phyloP scores from a whole-genome alignment of 2,888 invertebrate species.

The Pyrrhosoma nymphula region DNA sequence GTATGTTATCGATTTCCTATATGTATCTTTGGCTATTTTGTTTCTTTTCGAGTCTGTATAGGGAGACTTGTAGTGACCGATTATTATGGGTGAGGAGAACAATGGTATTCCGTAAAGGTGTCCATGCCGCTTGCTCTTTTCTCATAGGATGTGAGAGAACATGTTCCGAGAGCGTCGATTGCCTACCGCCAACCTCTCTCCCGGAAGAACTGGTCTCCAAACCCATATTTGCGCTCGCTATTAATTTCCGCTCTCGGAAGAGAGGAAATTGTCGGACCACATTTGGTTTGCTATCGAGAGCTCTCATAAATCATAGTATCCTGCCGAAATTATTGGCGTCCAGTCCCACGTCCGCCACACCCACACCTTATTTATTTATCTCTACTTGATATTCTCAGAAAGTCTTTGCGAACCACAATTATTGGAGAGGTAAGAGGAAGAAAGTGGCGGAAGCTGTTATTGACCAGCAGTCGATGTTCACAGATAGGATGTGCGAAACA shows the following conservation, averaged over 20 bases:
- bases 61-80: not conserved
- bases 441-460: too few relatives aligned
- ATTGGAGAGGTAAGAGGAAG: too few relatives aligned
- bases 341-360: constrained; percentile 10
- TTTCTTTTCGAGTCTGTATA: too few relatives aligned
- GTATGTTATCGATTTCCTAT: too few relatives aligned
- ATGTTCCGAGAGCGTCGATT: not conserved
- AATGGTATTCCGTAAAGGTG: not conserved
- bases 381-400: too few relatives aligned
- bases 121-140: not conserved
- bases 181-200: not conserved
- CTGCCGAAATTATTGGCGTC: not conserved
- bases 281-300: not conserved
- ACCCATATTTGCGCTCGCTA: not conserved
- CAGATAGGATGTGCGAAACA: too few relatives aligned
- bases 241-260: not conserved
- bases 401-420: too few relatives aligned
- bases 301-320: not conserved
- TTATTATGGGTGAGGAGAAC: not conserved
- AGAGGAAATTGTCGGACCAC: not conserved
- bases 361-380: not conserved
- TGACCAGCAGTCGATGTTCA: too few relatives aligned
- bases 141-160: not conserved
- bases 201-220: not conserved
- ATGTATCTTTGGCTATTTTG: too few relatives aligned